Evolutionary conservation across 2,888 invertebrate genomes (phyloP), one percentile per base, ranked within the genome.

Genomic region (Catocala fraxini): DNA sequence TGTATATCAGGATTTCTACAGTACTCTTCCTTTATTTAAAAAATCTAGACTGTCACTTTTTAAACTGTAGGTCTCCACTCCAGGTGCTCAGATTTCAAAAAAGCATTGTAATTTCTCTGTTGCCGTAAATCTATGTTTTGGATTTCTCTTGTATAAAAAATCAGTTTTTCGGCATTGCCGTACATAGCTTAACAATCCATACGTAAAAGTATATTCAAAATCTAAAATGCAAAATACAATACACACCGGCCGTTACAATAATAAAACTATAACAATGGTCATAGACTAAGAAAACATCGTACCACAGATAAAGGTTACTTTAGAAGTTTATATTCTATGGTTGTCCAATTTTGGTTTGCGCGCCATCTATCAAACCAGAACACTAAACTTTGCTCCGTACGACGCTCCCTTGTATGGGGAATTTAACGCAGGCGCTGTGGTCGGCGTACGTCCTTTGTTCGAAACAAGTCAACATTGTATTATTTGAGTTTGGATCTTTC

Each of bases 361-460:
- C 92, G 93, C 92, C 93, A 92, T 93, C 93, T 93, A 84, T 88
- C 76, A 74, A 69, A 60, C 62, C 65, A 65, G 70, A 52, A 62
- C 54, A 64, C 56, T 69, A 85, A 89, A 82, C 84, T 82, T 79
- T 58, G 51, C 71, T 73, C 75, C 75, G 77, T 81, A 78, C 82
- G 91, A 91, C 91, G 92, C 90, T 91, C 88, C 87, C 87, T 85
- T 66, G 68, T 72, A 79, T 81, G 80, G 85, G 84, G 84, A 85
- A 85, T 86, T 87, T 91, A 86, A 90, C 94, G 94, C 94, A 94
- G 88, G 94, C 94, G 93, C 92, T 90, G 88, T 91, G 87, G 82
- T 90, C 89, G 89, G 91, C 93, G 93, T 93, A 91, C 87, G 93
- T 94, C 94, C 93, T 94, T 94, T 93, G 91, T 94, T 94, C 94